Evolutionary conservation across 2,797 vertebrate genomes (phyloP), one percentile per base, ranked within the genome.

Genomic region (Mormyrus proboscirostris): DNA sequence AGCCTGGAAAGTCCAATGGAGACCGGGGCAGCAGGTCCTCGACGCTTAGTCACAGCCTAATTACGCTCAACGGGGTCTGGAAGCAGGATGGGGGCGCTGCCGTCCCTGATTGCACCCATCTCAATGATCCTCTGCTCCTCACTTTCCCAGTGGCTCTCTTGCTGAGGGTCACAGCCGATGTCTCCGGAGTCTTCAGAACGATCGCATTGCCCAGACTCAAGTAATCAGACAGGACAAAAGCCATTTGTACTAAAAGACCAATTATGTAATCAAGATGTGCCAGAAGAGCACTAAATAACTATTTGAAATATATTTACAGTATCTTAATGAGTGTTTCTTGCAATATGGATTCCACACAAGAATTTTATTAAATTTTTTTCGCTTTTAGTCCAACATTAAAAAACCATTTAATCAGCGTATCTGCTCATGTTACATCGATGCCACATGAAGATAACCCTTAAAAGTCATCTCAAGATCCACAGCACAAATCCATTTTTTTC

Each of bases 31-130:
- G 38, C 50, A 22, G 22, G n/a, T 85, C 53, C 73, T 88, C 79
- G 44, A 19, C 25, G 76, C 44, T 65, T 55, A 90, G 82, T 84
- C 82, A 89, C 88, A 62, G 76, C 50, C 89, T 89, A 88, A 91
- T 91, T 82, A 91, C 55, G 59, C 79, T 76, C 69, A 87, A 83
- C 86, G 53, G 87, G n/a, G 69, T 8, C 55, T 19, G 65, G 79
- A 59, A 44, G 76, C 85, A 55, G 49, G 14, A 38, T 16, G 44
- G 44, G 44, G 88, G 19, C n/a, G 84, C 89, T 85, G 2, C 47
- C 55, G 49, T 33, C 85, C 51, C 49, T 89, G 89, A 89, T 87
- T 87, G 89, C 49, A 50, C 62, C 12, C 22, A 87, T 89, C 84
- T 89, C 62, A 44, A 89, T 50, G 29, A 86, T 29, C 41, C 62